Base-by-base conservation (phyloP, 2,888 invertebrate species). In the Sipha maydis region DNA sequence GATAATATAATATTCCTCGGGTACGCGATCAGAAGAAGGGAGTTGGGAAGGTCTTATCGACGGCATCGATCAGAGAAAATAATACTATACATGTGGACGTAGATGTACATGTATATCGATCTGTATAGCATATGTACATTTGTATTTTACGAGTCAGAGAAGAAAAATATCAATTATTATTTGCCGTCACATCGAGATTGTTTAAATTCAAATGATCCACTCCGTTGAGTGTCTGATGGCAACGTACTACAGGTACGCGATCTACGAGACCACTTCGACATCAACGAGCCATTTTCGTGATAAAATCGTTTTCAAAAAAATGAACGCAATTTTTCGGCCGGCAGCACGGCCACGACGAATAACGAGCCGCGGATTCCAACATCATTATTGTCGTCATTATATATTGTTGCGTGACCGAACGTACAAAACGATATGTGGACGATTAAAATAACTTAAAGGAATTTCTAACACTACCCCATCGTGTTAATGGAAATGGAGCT, bases 381-480 rank as follows among this genome's bases (percentile, higher is more conserved):
- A 41, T 75, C 84, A 41, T 75, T 38, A 19, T 75, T 75, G 75
- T 19, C 71, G 69, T 41, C 21, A 31, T 84, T 85, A 48, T 48
- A 48, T 48, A 48, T 11, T 48, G 14, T 77, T 67, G 67, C 67
- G n/a, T 4, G 69, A 19, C 77, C 67, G 85, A 69, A 85, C 76
- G 48, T 31, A 85, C 41, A 76, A 77, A 61, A 85, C 77, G 61
- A 25, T 56, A 54, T 11, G 76, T 14, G 75, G 73, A 85, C 85
- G 85, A 85, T 85, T 85, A 85, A 85, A 85, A 85, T 85, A 78
- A 69, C 69, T 85, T 54, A 69, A 71, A 71, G 69, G 85, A 78
- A 85, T 85, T 85, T 54, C 85, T 54, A 34, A 78, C 78, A 85
- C 77, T 84, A 83, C 73, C 73, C 54, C 8, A 34, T 56, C 73